phyloP scores from a whole-genome alignment of 53 echinoderm and acorn worm genomes.

The Antedon mediterranea region DNA sequence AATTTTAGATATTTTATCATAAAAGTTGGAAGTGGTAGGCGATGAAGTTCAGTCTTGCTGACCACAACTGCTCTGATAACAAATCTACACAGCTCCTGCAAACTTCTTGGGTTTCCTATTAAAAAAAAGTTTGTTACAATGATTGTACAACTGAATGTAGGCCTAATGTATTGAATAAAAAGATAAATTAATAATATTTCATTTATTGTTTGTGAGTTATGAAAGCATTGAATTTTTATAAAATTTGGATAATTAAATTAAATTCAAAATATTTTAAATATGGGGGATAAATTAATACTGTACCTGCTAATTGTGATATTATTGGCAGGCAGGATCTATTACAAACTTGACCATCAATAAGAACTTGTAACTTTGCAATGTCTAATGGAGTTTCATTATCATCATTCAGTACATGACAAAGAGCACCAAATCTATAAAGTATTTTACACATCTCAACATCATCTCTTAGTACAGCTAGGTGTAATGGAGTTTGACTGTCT shows the following conservation, averaged over 20 bases:
- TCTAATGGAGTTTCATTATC: conserved; percentile 46
- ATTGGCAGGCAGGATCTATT: neutral
- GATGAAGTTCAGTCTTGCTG: neutral
- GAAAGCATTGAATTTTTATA: no score
- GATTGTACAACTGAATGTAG: no score
- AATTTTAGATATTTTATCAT: neutral
- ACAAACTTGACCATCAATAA: neutral
- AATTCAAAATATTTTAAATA: no score
- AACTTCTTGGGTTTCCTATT: conserved; percentile 39
- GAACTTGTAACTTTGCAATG: neutral
- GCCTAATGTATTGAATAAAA: no score
- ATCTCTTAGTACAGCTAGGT: conserved; percentile 54
- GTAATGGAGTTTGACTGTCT: conserved; percentile 64
- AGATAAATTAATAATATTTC: no score
- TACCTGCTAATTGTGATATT: neutral
- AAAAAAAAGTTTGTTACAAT: neutral
- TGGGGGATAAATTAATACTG: no score
- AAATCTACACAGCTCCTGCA: conserved; percentile 50
- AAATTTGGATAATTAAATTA: no score
- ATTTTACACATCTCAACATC: conserved; percentile 36
- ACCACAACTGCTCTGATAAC: conserved; percentile 21
- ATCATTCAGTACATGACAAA: conserved; percentile 33
- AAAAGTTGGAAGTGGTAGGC: neutral
- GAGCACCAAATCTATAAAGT: conserved; percentile 54
- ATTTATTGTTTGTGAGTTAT: no score